phyloP scores from a whole-genome alignment of 2,113 vertebrate genomes.

The Telmatochromis sp. region DNA sequence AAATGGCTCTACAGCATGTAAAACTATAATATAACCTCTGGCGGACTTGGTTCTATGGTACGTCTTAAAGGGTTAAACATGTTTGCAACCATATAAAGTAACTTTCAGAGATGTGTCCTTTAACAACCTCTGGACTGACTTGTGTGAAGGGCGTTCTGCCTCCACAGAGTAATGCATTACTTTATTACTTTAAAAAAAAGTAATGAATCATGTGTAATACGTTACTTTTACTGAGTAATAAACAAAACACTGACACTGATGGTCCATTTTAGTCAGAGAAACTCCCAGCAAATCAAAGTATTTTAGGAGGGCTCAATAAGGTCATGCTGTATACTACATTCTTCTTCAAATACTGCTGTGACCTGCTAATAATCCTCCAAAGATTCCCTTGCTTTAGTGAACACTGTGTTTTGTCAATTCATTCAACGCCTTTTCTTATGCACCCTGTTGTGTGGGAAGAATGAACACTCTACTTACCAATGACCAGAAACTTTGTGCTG shows the following conservation, averaged over 20 bases:
- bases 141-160: not conserved
- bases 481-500: not conserved
- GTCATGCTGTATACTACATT: not conserved
- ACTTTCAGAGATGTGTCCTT: not conserved
- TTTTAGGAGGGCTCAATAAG: not conserved
- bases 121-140: not conserved
- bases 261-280: not conserved
- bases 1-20: accelerated
- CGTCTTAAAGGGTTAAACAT: too few relatives aligned
- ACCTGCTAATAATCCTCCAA: not conserved
- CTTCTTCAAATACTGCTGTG: not conserved
- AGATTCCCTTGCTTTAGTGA: not conserved
- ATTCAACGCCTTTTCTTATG: not conserved
- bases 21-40: accelerated
- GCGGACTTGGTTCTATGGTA: too few relatives aligned
- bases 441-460: not conserved
- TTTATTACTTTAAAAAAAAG: not conserved
- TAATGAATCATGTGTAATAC: not conserved
- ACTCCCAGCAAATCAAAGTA: not conserved
- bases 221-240: not conserved
- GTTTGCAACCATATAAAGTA: not conserved
- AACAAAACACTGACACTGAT: not conserved
- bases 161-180: not conserved
- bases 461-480: not conserved
- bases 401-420: not conserved